A percentile compares a stretch with the other conserved stretches of the same genome.
phyloP scores from a whole-genome alignment of 2,888 invertebrate species.

The Andrena dorsata region DNA sequence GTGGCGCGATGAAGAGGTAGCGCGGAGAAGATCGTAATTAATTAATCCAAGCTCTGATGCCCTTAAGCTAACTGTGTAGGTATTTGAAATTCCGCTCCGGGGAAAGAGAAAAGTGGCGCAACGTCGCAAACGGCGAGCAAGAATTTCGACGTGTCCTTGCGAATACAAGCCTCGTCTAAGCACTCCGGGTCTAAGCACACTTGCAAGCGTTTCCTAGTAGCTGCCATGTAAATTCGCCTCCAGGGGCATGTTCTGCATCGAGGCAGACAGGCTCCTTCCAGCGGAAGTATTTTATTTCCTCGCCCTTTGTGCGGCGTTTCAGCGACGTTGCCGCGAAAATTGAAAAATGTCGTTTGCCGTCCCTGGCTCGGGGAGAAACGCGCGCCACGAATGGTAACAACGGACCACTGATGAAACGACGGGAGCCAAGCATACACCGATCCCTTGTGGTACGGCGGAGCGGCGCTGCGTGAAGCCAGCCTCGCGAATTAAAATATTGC shows the following conservation, averaged over 20 bases:
- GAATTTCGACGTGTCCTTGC: conserved; percentile 23
- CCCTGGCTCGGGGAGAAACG: background rate
- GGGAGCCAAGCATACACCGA: conserved; percentile 26
- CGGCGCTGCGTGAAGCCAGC: conserved; percentile 1
- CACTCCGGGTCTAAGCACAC: conserved; percentile 40
- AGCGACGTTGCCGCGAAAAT: conserved; percentile 27
- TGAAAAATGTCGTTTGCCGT: conserved; percentile 37
- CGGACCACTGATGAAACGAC: conserved; percentile 29
- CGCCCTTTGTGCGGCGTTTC: conserved; percentile 18
- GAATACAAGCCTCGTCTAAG: conserved; percentile 37
- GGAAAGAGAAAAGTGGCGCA: background rate
- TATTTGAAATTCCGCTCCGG: background rate
- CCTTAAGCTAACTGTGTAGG: background rate
- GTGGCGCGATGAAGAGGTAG: background rate
- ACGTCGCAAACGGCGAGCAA: conserved; percentile 14
- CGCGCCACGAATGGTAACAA: conserved; percentile 5
- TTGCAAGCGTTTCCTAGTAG: conserved; percentile 38
- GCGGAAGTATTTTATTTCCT: conserved; percentile 35
- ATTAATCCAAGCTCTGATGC: background rate
- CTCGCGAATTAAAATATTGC: conserved; percentile 34
- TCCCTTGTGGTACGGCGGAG: background rate
- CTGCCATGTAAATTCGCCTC: conserved; percentile 51
- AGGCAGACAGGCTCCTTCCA: conserved; percentile 17
- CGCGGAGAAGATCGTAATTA: background rate
- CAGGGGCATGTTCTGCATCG: conserved; percentile 16